Evolutionary conservation across 1,140 invertebrate genomes (phyloP), one percentile per base, ranked within the genome.

Genomic region (Propsilocerus akamusi): DNA sequence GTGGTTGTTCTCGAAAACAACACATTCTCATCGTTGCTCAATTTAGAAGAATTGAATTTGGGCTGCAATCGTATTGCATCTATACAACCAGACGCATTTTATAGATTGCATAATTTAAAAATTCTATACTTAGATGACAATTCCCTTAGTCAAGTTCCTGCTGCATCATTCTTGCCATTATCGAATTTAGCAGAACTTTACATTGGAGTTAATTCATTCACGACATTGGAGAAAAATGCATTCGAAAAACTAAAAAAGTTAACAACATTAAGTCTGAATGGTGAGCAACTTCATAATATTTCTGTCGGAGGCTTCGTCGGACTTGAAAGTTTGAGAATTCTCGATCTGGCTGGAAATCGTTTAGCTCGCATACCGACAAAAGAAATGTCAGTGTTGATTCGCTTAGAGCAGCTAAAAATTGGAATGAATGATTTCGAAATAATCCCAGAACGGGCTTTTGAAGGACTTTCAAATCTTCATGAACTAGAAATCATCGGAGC

Each of bases 91-190:
- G 74, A 73, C 50, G 83, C 88, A 2, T 88, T 94, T 57, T 74
- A 78, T 46, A 86, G 85, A 2, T 62, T 94, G 14, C 67, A 71
- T 0, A 76, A 80, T 2, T 70, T 94, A 25, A 68, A 84, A 47
- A 80, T 84, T 0, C 67, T 95, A 0, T 83, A 85, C 58, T 67
- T 94, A 34, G 84, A 90, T 55, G 84, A 91, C 59, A 95, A 94
- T 65, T 78, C 82, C 48, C 66, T 93, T 26, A 79, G 72, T 52
- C 68, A 73, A 0, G 77, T 90, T 4, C 86, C 86, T 6, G 83
- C 80, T 2, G 49, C 56, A n/a, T 77, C 83, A 0, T 78, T 87
- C 53, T 72, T 74, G 11, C 72, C 80, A 0, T 62, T 90, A 51
- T 77, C 77, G 26, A 78, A 78, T 51, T 66, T 91, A 25, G 85